phyloP scores from a whole-genome alignment of 2,113 vertebrate genomes.

The Podarcis muralis region DNA sequence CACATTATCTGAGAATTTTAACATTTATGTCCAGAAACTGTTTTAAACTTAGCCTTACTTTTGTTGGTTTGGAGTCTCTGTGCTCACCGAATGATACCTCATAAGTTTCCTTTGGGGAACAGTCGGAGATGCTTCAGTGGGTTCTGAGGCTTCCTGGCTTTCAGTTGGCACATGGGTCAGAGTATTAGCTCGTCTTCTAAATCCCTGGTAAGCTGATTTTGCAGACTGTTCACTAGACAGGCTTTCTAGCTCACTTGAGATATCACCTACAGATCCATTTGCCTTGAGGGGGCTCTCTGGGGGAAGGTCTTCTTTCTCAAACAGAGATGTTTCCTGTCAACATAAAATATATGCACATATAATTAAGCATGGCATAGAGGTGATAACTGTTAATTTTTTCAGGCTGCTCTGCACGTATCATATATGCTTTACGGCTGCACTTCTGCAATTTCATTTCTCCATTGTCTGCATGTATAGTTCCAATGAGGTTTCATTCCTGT shows the following conservation, averaged over 20 bases:
- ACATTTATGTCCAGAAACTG: conserved; percentile 3
- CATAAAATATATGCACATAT: neutral
- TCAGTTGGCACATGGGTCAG: conserved; percentile 84
- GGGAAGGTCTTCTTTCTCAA: conserved; percentile 62
- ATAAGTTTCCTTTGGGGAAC: conserved; percentile 88
- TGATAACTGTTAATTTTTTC: neutral
- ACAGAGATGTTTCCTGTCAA: conserved; percentile 58
- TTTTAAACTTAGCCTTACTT: conserved; percentile 79
- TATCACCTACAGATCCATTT: conserved; percentile 84
- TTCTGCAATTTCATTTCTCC: neutral
- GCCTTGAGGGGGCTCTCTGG: conserved; percentile 65
- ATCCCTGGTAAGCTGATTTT: conserved; percentile 71
- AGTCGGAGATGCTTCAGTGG: conserved; percentile 68
- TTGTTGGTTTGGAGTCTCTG: conserved; percentile 89
- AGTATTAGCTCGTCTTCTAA: conserved; percentile 89
- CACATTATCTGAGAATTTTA: neutral
- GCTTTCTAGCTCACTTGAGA: conserved; percentile 72
- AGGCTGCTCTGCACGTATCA: neutral
- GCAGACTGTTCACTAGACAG: conserved; percentile 42
- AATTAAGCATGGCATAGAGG: neutral
- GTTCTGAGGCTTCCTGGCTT: conserved; percentile 59
- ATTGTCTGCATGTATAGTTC: neutral
- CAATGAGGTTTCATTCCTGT: neutral
- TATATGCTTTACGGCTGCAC: neutral
- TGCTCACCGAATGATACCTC: conserved; percentile 97